Conservation (phyloP, 2,888 invertebrate genomes). For the Agonopterix alstromeriana region DNA sequence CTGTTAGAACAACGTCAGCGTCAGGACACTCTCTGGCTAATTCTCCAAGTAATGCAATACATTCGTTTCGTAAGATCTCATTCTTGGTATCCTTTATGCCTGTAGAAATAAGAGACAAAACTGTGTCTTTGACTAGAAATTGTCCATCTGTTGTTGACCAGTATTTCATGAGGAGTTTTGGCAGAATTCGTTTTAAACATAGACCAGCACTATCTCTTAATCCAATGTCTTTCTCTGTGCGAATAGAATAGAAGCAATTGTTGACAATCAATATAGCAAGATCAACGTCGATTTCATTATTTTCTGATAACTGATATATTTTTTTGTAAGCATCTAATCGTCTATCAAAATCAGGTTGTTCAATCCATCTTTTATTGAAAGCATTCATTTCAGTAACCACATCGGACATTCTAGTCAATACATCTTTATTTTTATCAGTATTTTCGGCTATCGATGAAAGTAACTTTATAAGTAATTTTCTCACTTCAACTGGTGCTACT, state of each 20-base stretch:
- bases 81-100: conserved; percentile 83
- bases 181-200: conserved; percentile 83
- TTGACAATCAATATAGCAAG: conserved; percentile 85
- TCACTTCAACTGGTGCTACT: conserved; percentile 78
- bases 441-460: conserved; percentile 77
- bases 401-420: conserved; percentile 68
- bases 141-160: conserved; percentile 76
- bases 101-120: conserved; percentile 83
- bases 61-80: conserved; percentile 86
- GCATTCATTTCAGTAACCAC: conserved; percentile 86
- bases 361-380: conserved; percentile 91
- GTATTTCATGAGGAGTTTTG: conserved; percentile 77
- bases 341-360: conserved; percentile 93
- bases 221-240: conserved; percentile 89
- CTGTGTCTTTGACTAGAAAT: conserved; percentile 82
- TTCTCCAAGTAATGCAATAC: conserved; percentile 86
- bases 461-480: conserved; percentile 82
- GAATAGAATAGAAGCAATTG: conserved; percentile 88
- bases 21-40: conserved; percentile 84
- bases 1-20: conserved; percentile 82
- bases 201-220: conserved; percentile 86
- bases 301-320: conserved; percentile 75
- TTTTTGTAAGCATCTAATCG: conserved; percentile 86
- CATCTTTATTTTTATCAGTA: conserved; percentile 43
- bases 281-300: conserved; percentile 76